phyloP scores from a whole-genome alignment of 2,113 vertebrate genomes.

The Sitta europaea region DNA sequence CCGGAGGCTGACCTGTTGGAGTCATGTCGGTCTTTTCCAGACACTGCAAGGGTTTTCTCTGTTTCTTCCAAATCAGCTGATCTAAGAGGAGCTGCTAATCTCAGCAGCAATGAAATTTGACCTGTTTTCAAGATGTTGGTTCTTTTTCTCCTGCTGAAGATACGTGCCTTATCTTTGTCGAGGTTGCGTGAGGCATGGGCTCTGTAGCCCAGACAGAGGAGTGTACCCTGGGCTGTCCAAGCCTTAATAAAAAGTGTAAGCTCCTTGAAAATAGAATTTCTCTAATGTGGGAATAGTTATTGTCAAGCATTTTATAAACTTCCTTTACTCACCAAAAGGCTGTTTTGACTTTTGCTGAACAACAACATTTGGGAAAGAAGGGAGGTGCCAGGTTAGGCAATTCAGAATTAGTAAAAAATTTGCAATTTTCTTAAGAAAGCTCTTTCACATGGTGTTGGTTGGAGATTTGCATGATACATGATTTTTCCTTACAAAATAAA shows the following conservation, averaged over 20 bases:
- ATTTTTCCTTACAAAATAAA: not conserved
- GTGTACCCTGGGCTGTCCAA: slow-evolving; percentile 14
- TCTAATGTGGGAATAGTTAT: slow-evolving; percentile 28
- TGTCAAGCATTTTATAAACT: not conserved
- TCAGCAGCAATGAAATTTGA: slow-evolving; percentile 51
- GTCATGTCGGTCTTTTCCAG: not conserved
- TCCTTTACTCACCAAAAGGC: slow-evolving; percentile 20
- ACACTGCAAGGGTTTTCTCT: not conserved
- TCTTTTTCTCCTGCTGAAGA: slow-evolving; percentile 59
- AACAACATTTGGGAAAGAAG: slow-evolving; percentile 32
- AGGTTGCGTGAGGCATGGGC: slow-evolving; percentile 30
- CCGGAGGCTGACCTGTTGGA: not conserved
- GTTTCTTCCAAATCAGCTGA: slow-evolving; percentile 57
- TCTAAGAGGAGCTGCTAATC: slow-evolving; percentile 44
- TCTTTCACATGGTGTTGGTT: not conserved
- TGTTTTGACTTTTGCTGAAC: not conserved
- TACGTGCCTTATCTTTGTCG: slow-evolving; percentile 72
- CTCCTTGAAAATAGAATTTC: slow-evolving; percentile 35
- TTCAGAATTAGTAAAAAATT: slow-evolving; percentile 5
- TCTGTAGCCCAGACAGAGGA: not conserved
- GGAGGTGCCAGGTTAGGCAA: not conserved
- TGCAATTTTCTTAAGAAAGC: not conserved
- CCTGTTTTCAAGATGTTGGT: slow-evolving; percentile 56
- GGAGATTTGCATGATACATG: not conserved
- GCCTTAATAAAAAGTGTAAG: slow-evolving; percentile 37